phyloP scores from a whole-genome alignment of 2,797 vertebrate species.

The Rhyacichthys aspro region DNA sequence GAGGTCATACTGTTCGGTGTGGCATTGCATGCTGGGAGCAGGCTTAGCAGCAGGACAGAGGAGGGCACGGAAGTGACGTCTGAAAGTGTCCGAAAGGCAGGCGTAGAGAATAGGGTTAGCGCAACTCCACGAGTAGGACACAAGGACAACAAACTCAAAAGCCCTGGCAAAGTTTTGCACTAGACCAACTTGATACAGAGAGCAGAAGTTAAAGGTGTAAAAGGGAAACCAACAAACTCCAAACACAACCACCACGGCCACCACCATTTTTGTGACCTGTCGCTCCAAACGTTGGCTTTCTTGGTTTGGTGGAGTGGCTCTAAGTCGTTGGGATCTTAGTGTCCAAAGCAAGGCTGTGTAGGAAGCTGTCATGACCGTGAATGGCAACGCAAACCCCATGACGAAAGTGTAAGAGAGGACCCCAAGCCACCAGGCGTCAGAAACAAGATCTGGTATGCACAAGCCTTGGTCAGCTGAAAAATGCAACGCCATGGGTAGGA shows the following conservation, averaged over 20 bases:
- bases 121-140: constrained; percentile 85
- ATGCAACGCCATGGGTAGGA: constrained; percentile 80
- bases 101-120: constrained; percentile 83
- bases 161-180: constrained; percentile 52
- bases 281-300: constrained; percentile 65
- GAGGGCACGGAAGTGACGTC: constrained; percentile 72
- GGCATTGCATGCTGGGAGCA: constrained; percentile 53
- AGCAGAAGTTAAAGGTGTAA: constrained; percentile 81
- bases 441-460: constrained; percentile 64
- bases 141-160: constrained; percentile 77
- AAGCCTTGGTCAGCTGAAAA: constrained; percentile 64
- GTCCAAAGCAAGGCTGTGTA: constrained; percentile 70
- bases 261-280: constrained; percentile 81
- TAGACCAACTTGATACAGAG: constrained; percentile 38
- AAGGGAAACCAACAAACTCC: constrained; percentile 83
- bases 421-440: constrained; percentile 67
- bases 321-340: constrained; percentile 46
- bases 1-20: constrained; percentile 70
- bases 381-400: constrained; percentile 79
- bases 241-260: constrained; percentile 76
- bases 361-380: constrained; percentile 69
- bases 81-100: constrained; percentile 77
- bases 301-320: background rate
- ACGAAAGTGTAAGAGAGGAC: constrained; percentile 78
- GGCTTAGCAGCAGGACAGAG: constrained; percentile 66